A percentile compares a stretch with the other conserved stretches of the same genome.
Evolutionary conservation across 2,888 invertebrate genomes (phyloP).

Genomic region (Limulus polyphemus): DNA sequence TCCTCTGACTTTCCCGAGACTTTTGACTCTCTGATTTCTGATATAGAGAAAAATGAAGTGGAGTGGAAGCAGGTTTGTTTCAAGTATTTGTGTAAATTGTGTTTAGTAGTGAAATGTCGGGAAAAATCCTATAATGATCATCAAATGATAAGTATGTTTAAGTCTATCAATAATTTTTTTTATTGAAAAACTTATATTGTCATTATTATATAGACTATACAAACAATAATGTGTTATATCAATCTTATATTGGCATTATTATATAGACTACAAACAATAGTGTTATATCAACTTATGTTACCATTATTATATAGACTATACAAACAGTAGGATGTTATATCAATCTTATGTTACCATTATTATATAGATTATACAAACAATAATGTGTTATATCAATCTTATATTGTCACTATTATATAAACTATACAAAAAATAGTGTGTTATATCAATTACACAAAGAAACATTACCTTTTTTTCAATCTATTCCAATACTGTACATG

Average conservation of each 20-base stretch:
- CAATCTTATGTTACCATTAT: background rate
- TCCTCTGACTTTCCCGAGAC: constrained; percentile 51
- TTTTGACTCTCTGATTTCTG: constrained; percentile 53
- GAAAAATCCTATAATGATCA: too few relatives aligned
- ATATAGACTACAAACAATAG: too few relatives aligned
- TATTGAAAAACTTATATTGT: background rate
- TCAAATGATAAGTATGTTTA: background rate
- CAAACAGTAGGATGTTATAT: too few relatives aligned
- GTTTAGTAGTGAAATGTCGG: too few relatives aligned
- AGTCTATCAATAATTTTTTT: constrained; percentile 3
- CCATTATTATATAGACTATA: too few relatives aligned
- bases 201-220: background rate
- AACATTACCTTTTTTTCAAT: too few relatives aligned
- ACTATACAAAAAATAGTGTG: too few relatives aligned
- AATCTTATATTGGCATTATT: too few relatives aligned
- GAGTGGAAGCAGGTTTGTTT: constrained; percentile 54
- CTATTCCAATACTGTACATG: too few relatives aligned
- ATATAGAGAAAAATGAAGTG: constrained; percentile 44
- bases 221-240: background rate
- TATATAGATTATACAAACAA: background rate
- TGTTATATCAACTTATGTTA: too few relatives aligned
- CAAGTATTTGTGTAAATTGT: background rate
- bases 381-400: background rate
- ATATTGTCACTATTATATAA: too few relatives aligned
- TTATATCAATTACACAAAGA: background rate